Percentiles rank a stretch among this genome's conserved stretches.
phyloP scores from a whole-genome alignment of 2,113 vertebrate species.

The Passer domesticus region DNA sequence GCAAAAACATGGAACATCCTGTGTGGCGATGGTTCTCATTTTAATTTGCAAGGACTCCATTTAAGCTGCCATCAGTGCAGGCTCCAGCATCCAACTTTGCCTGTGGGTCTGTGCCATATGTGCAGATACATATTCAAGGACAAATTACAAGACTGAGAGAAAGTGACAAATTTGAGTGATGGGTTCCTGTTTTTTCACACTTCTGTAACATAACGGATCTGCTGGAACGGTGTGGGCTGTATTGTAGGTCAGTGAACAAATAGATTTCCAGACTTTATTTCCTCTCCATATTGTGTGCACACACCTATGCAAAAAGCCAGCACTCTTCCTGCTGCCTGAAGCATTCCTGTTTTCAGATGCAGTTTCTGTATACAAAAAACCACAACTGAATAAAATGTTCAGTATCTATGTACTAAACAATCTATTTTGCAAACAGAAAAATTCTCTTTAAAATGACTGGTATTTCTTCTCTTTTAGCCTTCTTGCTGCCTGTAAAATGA shows the following conservation, averaged over 20 bases:
- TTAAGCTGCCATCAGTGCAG: conserved; percentile 25
- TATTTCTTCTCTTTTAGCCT: neutral
- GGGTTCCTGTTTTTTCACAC: conserved; percentile 18
- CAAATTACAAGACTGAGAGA: conserved; percentile 26
- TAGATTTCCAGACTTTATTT: neutral
- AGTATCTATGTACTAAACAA: neutral
- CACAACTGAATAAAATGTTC: neutral
- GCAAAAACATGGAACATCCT: neutral
- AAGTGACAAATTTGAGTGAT: conserved; percentile 54
- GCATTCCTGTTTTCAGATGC: neutral
- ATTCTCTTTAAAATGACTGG: neutral
- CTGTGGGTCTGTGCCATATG: conserved; percentile 64
- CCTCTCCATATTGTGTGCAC: neutral
- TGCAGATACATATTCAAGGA: conserved; percentile 34
- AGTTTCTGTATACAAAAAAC: neutral
- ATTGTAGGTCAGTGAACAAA: neutral
- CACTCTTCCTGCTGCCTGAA: neutral
- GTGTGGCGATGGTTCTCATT: neutral
- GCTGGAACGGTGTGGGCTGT: neutral
- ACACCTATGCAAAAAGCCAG: neutral
- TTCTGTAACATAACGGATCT: neutral
- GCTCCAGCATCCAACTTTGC: conserved; percentile 50
- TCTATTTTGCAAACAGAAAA: neutral
- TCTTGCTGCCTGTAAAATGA: neutral
- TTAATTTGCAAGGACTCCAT: conserved; percentile 15